Conservation (phyloP, 2,113 vertebrate genomes). For the Pachyramphus minor region DNA sequence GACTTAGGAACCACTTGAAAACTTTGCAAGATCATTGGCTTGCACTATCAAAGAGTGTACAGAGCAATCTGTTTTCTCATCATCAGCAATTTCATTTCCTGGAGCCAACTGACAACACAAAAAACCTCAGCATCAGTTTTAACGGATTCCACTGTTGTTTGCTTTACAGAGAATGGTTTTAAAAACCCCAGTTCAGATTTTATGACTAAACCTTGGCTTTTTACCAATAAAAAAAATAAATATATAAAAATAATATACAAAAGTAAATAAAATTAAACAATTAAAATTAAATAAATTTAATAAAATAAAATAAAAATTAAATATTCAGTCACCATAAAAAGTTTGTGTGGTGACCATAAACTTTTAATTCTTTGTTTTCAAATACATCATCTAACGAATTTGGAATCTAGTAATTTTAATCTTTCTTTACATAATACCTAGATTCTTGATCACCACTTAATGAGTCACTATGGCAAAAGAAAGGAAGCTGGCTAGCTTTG, state of each 20-base stretch:
- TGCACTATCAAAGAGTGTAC: neutral
- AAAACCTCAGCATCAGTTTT: rapidly evolving
- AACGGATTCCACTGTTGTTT: neutral
- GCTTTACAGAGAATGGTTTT: neutral
- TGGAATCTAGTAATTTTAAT: neutral
- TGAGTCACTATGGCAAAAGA: neutral
- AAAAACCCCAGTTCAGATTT: neutral
- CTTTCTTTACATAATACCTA: neutral
- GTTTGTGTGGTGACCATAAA: neutral
- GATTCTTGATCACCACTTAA: neutral
- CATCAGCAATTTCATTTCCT: neutral
- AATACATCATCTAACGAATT: neutral
- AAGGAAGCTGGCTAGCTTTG: neutral
- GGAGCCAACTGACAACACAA: neutral
- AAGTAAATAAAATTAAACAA: too few species aligned
- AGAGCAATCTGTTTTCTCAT: neutral
- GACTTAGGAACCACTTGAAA: neutral
- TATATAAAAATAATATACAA: too few species aligned
- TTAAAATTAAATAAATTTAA: too few species aligned
- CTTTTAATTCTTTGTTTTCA: neutral
- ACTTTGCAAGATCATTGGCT: neutral
- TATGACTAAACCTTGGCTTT: neutral
- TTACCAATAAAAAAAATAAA: too few species aligned
- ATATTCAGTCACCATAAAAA: neutral
- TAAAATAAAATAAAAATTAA: too few species aligned